These are phyloP conservation scores for Branchinecta lindahli DNA, from an alignment of 1,140 invertebrate genomes.

Conservation along the genomic window DNA sequence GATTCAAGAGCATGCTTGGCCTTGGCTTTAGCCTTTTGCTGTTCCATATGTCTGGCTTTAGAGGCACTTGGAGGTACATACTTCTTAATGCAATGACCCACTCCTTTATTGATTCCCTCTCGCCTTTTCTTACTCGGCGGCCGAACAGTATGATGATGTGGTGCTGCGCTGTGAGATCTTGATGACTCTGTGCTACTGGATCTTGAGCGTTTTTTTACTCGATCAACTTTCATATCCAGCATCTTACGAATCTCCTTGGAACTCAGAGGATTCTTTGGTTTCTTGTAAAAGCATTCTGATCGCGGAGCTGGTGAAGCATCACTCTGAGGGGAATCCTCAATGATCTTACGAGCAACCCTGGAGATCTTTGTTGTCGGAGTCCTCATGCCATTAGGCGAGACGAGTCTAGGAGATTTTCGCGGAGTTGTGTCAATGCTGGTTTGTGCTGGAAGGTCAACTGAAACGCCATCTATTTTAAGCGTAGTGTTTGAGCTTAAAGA, in stretches of 20 bases:
- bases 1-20: not conserved
- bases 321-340: not conserved
- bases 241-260: not conserved
- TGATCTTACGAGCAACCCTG: not conserved
- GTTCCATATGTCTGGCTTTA: no score
- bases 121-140: not conserved
- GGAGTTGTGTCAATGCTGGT: not conserved
- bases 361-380: not conserved
- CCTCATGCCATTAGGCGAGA: not conserved
- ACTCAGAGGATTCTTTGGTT: not conserved
- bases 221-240: not conserved
- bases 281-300: not conserved
- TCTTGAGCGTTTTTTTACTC: not conserved
- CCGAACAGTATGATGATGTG: not conserved
- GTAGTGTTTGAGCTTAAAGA: no score
- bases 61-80: not conserved
- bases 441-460: no score
- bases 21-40: not conserved
- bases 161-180: not conserved
- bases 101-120: not conserved
- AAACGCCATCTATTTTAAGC: no score
- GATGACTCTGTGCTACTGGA: not conserved
- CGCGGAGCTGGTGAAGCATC: not conserved
- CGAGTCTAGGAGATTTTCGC: not conserved
- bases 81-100: not conserved